Conservation (phyloP, 2,797 vertebrate genomes). For the Phrynocephalus forsythii region DNA sequence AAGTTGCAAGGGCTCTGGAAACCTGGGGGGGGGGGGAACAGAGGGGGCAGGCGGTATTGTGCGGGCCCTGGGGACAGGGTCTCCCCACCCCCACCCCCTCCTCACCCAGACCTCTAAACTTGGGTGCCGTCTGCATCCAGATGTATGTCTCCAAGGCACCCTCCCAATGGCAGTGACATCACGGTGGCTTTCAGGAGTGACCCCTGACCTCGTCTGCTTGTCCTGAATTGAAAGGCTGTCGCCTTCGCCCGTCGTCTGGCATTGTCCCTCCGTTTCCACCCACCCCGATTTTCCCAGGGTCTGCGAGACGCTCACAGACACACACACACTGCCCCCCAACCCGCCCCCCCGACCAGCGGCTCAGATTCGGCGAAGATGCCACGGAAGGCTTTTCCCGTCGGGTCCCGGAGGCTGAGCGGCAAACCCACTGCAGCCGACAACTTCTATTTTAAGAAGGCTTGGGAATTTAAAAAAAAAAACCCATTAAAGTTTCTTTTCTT, state of each 20-base stretch:
- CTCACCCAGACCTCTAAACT: conserved; percentile 21
- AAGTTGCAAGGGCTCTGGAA: too few species aligned
- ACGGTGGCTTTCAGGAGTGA: conserved; percentile 75
- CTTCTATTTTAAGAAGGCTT: too few species aligned
- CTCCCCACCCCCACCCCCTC: too few species aligned
- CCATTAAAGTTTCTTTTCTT: not conserved
- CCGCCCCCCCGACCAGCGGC: not conserved
- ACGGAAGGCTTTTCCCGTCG: too few species aligned
- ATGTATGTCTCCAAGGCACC: conserved; percentile 74
- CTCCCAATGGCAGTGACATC: conserved; percentile 76
- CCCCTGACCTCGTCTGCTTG: conserved; percentile 74
- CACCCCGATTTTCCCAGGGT: conserved; percentile 40
- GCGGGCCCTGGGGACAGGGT: not conserved
- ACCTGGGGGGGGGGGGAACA: too few species aligned
- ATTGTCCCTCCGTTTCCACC: conserved; percentile 49
- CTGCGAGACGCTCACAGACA: not conserved
- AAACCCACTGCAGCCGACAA: too few species aligned
- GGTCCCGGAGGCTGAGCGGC: not conserved
- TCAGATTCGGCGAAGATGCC: not conserved
- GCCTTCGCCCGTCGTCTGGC: conserved; percentile 40
- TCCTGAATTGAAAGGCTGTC: conserved; percentile 71
- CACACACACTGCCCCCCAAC: too few species aligned
- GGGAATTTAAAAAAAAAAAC: too few species aligned
- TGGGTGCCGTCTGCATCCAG: not conserved
- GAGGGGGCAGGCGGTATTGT: too few species aligned